A percentile compares a stretch with the other conserved stretches of the same genome.
These are phyloP conservation scores for Chelonus formosanus DNA, from an alignment of 2,888 invertebrate genomes.

Conservation along the genomic window DNA sequence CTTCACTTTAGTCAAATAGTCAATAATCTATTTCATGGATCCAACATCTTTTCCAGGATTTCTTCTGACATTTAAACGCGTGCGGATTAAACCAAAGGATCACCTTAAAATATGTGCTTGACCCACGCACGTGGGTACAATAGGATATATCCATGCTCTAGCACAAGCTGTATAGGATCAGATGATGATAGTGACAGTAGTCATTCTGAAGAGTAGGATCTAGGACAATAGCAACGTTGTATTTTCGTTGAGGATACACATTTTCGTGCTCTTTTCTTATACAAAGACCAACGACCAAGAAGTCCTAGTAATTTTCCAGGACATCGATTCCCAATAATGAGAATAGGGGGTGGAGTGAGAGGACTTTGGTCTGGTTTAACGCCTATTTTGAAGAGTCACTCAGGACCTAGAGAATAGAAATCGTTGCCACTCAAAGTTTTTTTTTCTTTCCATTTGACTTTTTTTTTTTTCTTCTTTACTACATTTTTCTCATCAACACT, in stretches of 20 bases:
- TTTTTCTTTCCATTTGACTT: constrained; percentile 25
- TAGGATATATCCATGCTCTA: constrained; percentile 6
- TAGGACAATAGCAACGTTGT: constrained; percentile 15
- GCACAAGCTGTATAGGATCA: background rate
- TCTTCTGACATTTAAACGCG: background rate
- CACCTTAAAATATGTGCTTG: background rate
- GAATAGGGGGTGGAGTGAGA: constrained; percentile 30
- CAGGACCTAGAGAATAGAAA: constrained; percentile 1
- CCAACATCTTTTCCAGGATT: background rate
- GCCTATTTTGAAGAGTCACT: constrained; percentile 38
- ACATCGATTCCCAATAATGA: constrained; percentile 47
- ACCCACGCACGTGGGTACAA: constrained; percentile 18
- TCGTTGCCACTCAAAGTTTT: constrained; percentile 3
- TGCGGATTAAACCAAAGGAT: constrained; percentile 6
- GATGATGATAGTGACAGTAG: background rate
- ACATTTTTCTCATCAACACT: constrained; percentile 17
- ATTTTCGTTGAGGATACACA: constrained; percentile 15
- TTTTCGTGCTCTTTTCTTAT: constrained; percentile 21
- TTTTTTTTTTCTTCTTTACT: constrained; percentile 10
- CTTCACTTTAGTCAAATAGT: too few species aligned
- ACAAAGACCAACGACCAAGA: constrained; percentile 36
- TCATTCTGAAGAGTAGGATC: constrained; percentile 11
- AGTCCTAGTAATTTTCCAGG: constrained; percentile 51
- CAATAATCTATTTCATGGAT: too few species aligned
- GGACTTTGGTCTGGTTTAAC: constrained; percentile 50